These are phyloP conservation scores for Abramis brama DNA, from an alignment of 2,113 vertebrate genomes.

Conservation along the genomic window DNA sequence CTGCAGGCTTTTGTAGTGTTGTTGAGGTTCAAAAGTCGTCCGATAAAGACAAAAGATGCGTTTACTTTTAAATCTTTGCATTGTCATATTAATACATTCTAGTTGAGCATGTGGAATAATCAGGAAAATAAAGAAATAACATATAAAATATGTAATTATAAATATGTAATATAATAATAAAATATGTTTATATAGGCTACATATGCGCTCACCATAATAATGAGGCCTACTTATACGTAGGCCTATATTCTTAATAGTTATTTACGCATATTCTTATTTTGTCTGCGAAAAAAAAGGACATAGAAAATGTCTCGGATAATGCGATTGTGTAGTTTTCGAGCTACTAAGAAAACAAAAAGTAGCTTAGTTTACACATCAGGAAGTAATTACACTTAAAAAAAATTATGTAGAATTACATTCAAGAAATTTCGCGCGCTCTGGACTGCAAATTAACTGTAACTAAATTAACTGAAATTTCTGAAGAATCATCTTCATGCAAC, in stretches of 20 bases:
- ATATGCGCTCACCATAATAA: no score
- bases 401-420: neutral
- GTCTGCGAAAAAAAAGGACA: neutral
- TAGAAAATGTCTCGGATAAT: neutral
- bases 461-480: neutral
- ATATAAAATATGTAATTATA: neutral
- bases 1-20: neutral
- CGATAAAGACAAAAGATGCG: neutral
- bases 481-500: neutral
- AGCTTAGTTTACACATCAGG: neutral
- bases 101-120: neutral
- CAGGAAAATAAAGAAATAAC: neutral
- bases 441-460: neutral
- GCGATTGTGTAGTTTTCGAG: neutral
- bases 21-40: neutral
- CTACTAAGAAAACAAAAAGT: neutral
- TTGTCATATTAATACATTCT: neutral
- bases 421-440: neutral
- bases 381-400: neutral
- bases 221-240: no score
- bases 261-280: neutral
- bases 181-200: no score
- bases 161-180: no score
- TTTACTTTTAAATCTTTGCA: neutral
- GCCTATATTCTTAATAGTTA: neutral